A percentile compares a stretch with the other conserved stretches of the same genome.
phyloP scores from a whole-genome alignment of 2,888 invertebrate genomes.

The Campoplex capitator region DNA sequence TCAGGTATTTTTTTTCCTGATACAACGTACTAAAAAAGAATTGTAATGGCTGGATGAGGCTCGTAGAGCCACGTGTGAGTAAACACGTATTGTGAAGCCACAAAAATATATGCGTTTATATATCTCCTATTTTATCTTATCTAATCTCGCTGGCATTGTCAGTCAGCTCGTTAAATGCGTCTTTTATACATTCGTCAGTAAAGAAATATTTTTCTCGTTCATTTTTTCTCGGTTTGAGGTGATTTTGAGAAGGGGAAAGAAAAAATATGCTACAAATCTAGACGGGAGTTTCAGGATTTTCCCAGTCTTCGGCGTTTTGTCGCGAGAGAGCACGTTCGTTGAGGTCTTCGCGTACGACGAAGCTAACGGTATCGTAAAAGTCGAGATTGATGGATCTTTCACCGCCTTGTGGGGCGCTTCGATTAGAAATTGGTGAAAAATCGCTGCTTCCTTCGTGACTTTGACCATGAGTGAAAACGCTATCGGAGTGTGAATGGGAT shows the following conservation, averaged over 20 bases:
- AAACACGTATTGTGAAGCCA: not conserved
- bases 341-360: slow-evolving; percentile 74
- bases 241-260: not conserved
- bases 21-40: not conserved
- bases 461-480: slow-evolving; percentile 75
- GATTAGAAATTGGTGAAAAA: slow-evolving; percentile 74
- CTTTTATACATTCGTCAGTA: slow-evolving; percentile 28
- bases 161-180: slow-evolving; percentile 62
- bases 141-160: slow-evolving; percentile 46
- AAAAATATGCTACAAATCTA: slow-evolving; percentile 68
- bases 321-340: slow-evolving; percentile 71
- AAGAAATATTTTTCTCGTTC: not conserved
- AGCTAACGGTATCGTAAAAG: slow-evolving; percentile 74
- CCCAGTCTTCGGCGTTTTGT: slow-evolving; percentile 79
- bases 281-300: slow-evolving; percentile 83
- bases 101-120: slow-evolving; percentile 12
- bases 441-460: slow-evolving; percentile 76
- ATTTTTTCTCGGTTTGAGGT: not conserved
- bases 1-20: not conserved
- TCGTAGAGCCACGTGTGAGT: not conserved
- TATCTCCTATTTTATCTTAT: slow-evolving; percentile 59
- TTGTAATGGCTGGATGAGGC: not conserved
- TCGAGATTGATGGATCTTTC: slow-evolving; percentile 72
- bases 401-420: slow-evolving; percentile 73
- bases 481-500: slow-evolving; percentile 78